Conservation (phyloP, 2,797 vertebrate species). For the Calcarius lapponicus region DNA sequence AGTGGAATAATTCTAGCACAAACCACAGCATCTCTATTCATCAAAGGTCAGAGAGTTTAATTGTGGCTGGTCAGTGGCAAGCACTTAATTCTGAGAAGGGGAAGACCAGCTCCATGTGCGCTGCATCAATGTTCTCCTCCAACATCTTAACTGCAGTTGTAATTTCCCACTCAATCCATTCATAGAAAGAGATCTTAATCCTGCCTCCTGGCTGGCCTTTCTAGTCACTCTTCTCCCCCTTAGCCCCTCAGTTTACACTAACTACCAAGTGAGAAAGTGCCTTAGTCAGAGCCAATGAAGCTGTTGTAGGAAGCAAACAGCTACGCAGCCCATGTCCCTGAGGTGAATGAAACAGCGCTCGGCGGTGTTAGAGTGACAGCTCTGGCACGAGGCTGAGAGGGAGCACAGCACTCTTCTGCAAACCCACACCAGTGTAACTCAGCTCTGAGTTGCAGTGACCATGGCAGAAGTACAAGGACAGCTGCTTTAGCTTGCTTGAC, state of each 20-base stretch:
- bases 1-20: slow-evolving; percentile 6
- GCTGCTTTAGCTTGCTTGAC: not conserved
- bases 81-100: not conserved
- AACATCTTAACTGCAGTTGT: not conserved
- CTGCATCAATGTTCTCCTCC: not conserved
- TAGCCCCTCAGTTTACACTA: not conserved
- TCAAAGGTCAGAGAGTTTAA: slow-evolving; percentile 2
- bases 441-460: not conserved
- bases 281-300: not conserved
- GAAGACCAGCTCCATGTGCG: not conserved
- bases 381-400: not conserved
- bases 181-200: not conserved
- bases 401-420: not conserved
- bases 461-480: not conserved
- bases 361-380: not conserved
- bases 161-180: not conserved
- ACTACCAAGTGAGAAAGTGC: not conserved
- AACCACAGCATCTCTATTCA: not conserved
- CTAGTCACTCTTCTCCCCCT: not conserved
- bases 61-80: not conserved
- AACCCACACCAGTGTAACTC: not conserved
- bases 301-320: not conserved
- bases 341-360: rapidly evolving
- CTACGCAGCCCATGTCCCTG: not conserved
- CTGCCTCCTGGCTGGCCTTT: not conserved